Percentiles rank a stretch among this genome's conserved stretches.
Evolutionary conservation across 1,140 invertebrate genomes (phyloP).

Genomic region (Papilio polyxenes): DNA sequence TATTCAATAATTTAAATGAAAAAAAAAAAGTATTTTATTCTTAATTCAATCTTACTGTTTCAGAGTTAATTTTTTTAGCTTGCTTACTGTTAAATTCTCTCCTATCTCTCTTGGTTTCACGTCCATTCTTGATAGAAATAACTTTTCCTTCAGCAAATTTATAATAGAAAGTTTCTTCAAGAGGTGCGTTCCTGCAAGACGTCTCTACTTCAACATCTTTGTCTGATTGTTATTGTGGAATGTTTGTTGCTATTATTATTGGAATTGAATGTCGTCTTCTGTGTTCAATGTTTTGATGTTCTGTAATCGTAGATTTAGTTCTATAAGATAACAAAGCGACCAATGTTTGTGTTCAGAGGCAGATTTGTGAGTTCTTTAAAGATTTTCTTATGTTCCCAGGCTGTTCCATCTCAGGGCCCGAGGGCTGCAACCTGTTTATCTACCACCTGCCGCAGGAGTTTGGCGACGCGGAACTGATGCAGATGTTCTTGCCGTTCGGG

Average conservation of each 20-base stretch:
- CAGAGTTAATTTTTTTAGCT: neutral
- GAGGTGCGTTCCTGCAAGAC: constrained; percentile 13
- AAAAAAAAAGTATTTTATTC: neutral
- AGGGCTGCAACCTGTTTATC: constrained; percentile 99
- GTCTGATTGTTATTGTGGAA: constrained; percentile 36
- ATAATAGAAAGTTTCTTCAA: constrained; percentile 10
- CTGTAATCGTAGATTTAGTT: constrained; percentile 38
- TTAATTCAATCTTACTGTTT: neutral
- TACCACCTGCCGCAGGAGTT: constrained; percentile 99
- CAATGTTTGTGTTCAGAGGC: constrained; percentile 69
- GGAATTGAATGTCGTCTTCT: constrained; percentile 50
- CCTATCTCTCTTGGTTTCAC: neutral
- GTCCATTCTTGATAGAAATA: constrained; percentile 4
- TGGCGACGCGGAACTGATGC: constrained; percentile 98
- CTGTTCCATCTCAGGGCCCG: constrained; percentile 97
- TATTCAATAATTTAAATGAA: neutral
- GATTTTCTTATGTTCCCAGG: constrained; percentile 89
- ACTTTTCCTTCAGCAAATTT: constrained; percentile 4
- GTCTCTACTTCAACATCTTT: neutral
- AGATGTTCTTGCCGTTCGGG: constrained; percentile 99
- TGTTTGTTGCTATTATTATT: constrained; percentile 52
- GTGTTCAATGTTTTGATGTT: constrained; percentile 52
- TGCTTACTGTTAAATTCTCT: neutral
- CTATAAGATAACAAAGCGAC: constrained; percentile 15
- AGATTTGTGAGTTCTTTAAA: constrained; percentile 82